These are phyloP conservation scores for Pseudomyrmex cubaensis DNA, from an alignment of 1,140 invertebrate species.

Conservation along the genomic window DNA sequence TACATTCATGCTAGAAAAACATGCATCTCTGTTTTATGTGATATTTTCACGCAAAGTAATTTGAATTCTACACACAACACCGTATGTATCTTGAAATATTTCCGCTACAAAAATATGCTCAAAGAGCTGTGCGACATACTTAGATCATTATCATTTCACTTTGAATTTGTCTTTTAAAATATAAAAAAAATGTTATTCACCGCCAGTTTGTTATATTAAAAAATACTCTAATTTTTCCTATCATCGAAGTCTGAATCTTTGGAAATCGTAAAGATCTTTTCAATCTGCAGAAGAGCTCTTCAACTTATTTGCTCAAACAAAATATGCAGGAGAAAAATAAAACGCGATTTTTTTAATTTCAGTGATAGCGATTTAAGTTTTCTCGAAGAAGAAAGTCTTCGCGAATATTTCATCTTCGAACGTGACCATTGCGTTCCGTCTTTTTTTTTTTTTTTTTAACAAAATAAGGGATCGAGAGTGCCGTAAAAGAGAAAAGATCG, in stretches of 20 bases:
- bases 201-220: background rate
- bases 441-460: slow-evolving; percentile 14
- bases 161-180: background rate
- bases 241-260: background rate
- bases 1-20: too few species aligned
- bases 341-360: slow-evolving; percentile 18
- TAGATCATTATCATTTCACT: background rate
- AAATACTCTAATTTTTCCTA: background rate
- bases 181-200: background rate
- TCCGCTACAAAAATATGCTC: background rate
- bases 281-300: background rate
- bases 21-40: background rate
- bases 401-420: slow-evolving; percentile 14
- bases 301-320: background rate
- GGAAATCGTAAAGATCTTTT: background rate
- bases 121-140: background rate
- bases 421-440: slow-evolving; percentile 5
- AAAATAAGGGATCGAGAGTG: background rate
- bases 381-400: background rate
- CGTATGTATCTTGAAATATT: slow-evolving; percentile 1
- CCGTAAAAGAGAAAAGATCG: slow-evolving; percentile 44
- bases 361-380: slow-evolving; percentile 10
- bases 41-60: background rate
- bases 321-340: slow-evolving; percentile 7
- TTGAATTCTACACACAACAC: background rate